Evolutionary conservation across 2,888 invertebrate genomes (phyloP).

Genomic region (Schizaphis graminum): DNA sequence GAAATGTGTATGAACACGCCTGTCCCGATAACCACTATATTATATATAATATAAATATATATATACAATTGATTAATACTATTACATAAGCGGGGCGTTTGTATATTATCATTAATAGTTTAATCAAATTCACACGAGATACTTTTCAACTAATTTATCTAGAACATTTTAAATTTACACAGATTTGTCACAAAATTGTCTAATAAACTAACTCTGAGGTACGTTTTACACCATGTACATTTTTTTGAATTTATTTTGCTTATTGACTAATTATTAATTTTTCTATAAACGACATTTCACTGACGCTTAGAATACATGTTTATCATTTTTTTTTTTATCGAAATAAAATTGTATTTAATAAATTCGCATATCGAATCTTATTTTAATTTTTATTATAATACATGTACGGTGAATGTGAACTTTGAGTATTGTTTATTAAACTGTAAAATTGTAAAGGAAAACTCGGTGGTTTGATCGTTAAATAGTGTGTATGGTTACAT

Average conservation of each 20-base stretch:
- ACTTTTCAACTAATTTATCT: not conserved
- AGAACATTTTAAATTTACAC: not conserved
- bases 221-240: not conserved
- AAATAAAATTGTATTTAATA: not conserved
- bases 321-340: not conserved
- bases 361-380: not conserved
- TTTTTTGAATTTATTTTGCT: not conserved
- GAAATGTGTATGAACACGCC: not conserved
- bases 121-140: not conserved
- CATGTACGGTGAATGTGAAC: not conserved
- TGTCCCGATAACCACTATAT: not conserved
- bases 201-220: not conserved
- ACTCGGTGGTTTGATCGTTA: not conserved
- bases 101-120: not conserved
- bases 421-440: conserved; percentile 48
- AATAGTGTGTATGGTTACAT: not conserved
- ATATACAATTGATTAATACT: not conserved
- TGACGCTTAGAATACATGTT: not conserved
- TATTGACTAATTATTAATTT: not conserved
- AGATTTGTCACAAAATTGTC: not conserved
- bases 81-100: not conserved
- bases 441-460: not conserved
- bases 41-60: not conserved
- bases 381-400: not conserved
- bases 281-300: not conserved